Evolutionary conservation across 2,888 invertebrate genomes (phyloP).

Genomic region (Sinopyrophorus schimmeli): DNA sequence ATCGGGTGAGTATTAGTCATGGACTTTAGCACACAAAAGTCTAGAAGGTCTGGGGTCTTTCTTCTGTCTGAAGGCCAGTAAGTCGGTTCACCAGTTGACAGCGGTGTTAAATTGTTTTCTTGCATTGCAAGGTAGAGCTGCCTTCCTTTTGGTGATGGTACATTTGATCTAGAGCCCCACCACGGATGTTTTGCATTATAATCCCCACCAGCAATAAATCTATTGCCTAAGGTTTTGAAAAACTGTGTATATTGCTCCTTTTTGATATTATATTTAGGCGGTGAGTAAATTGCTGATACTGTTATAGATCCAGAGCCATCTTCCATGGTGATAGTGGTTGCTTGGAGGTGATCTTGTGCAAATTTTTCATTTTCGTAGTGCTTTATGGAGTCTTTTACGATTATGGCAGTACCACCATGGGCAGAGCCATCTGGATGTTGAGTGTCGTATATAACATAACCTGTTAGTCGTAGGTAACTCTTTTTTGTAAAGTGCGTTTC

Average conservation of each 20-base stretch:
- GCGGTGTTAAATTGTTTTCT: conserved; percentile 14
- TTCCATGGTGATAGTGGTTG: too few species aligned
- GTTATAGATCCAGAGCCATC: conserved; percentile 12
- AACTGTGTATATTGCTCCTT: conserved; percentile 27
- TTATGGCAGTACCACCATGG: conserved; percentile 8
- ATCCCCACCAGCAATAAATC: conserved; percentile 32
- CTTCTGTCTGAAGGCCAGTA: conserved; percentile 37
- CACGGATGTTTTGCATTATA: conserved; percentile 34
- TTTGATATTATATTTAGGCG: conserved; percentile 31
- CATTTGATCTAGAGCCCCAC: conserved; percentile 35
- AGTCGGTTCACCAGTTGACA: conserved; percentile 35
- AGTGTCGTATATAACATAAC: conserved; percentile 6
- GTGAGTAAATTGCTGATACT: conserved; percentile 30
- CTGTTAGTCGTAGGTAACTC: conserved; percentile 6
- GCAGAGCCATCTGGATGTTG: conserved; percentile 9
- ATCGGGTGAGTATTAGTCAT: conserved; percentile 3
- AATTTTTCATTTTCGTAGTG: too few species aligned
- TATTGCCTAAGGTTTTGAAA: conserved; percentile 28
- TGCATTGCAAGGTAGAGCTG: conserved; percentile 10
- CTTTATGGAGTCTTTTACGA: conserved; percentile 9
- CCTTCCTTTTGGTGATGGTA: conserved; percentile 23
- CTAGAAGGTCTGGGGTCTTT: conserved; percentile 37
- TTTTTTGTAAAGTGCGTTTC: conserved; percentile 15
- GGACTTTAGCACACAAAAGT: conserved; percentile 22
- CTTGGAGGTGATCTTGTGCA: too few species aligned